Conservation (phyloP, 23 tunicate species). For the Diplosoma virens region DNA sequence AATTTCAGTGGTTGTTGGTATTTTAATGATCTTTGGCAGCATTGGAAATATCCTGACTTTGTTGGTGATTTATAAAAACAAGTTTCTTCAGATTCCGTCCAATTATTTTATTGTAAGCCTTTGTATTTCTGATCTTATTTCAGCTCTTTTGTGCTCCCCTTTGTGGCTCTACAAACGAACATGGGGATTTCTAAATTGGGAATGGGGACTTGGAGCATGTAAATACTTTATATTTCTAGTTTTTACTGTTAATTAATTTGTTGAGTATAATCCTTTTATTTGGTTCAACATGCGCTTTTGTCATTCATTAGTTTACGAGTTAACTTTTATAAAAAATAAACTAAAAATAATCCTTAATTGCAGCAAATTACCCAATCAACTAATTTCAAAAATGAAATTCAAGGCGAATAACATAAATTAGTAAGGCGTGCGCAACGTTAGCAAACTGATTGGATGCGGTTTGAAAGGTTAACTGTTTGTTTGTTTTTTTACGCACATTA, state of each 20-base stretch:
- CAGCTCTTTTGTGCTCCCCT: constrained; percentile 87
- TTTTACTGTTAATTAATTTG: background rate
- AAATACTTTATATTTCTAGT: constrained; percentile 4
- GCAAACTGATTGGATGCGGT: too few species aligned
- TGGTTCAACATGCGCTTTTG: too few species aligned
- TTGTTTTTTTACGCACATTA: too few species aligned
- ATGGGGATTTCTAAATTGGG: constrained; percentile 79
- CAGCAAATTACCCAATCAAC: too few species aligned
- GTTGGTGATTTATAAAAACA: constrained; percentile 22
- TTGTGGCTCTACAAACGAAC: constrained; percentile 90
- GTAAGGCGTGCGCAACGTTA: too few species aligned
- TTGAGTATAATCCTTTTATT: too few species aligned
- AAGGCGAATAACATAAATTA: too few species aligned
- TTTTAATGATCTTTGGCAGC: constrained; percentile 34
- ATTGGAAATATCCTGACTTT: constrained; percentile 46
- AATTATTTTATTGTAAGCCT: constrained; percentile 66
- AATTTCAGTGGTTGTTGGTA: constrained; percentile 18
- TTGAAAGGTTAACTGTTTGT: too few species aligned
- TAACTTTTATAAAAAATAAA: too few species aligned
- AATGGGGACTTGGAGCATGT: constrained; percentile 62
- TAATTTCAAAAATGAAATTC: too few species aligned
- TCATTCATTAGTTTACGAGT: too few species aligned
- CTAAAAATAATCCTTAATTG: too few species aligned
- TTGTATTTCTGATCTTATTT: constrained; percentile 76
- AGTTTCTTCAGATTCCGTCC: constrained; percentile 29